Percentiles rank a stretch among this genome's conserved stretches.
Evolutionary conservation across 2,888 invertebrate species (phyloP).

Genomic region (Drosophila falleni): DNA sequence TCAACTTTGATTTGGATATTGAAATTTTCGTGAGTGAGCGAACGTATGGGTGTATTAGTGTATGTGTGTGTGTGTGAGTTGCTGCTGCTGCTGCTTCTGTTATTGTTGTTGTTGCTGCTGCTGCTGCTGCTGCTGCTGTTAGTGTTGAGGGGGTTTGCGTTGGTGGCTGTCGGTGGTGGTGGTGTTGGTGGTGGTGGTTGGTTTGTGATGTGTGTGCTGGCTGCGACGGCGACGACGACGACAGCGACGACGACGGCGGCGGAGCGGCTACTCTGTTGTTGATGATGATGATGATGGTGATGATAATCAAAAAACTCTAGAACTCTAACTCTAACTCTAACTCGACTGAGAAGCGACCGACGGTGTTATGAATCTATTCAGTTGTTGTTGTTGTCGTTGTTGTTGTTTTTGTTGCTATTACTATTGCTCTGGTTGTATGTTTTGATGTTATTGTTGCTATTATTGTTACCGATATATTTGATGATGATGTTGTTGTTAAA

Average conservation of each 20-base stretch:
- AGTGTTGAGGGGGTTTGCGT: constrained; percentile 57
- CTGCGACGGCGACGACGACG: constrained; percentile 40
- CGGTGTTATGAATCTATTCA: constrained; percentile 45
- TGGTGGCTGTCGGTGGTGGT: constrained; percentile 51
- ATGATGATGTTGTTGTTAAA: constrained; percentile 36
- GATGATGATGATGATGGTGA: constrained; percentile 10
- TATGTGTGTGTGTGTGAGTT: constrained; percentile 38
- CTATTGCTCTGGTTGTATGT: constrained; percentile 1
- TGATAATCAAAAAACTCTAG: constrained; percentile 43
- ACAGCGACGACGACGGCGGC: constrained; percentile 32
- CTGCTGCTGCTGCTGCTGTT: constrained; percentile 44
- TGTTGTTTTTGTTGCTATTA: constrained; percentile 34
- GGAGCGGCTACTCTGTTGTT: constrained; percentile 39
- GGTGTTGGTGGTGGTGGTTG: constrained; percentile 59
- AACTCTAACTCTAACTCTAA: constrained; percentile 29
- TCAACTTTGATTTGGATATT: constrained; percentile 84
- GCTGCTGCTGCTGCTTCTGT: constrained; percentile 43
- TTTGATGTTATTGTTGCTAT: constrained; percentile 32
- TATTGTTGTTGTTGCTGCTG: constrained; percentile 43
- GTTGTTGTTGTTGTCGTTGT: constrained; percentile 42
- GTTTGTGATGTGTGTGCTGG: constrained; percentile 66
- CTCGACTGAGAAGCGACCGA: constrained; percentile 47
- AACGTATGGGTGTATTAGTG: constrained; percentile 45
- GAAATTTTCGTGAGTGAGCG: constrained; percentile 79
- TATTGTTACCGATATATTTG: constrained; percentile 34